These are phyloP conservation scores for Lycaon pictus DNA, from an alignment of 2,113 vertebrate species.

Conservation along the genomic window DNA sequence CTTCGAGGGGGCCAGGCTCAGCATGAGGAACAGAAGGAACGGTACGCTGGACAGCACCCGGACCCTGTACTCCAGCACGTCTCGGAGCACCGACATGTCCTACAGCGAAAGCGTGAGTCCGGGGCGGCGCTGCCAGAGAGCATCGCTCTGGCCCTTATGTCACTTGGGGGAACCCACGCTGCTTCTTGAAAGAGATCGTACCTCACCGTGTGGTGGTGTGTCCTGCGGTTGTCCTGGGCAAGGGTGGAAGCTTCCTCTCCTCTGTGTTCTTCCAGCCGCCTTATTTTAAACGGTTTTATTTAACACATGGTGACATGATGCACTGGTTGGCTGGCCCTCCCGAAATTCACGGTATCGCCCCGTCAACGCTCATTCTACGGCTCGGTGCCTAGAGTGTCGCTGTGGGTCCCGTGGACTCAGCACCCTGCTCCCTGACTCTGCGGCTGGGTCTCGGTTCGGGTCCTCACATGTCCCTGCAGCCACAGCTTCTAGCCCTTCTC, in stretches of 20 bases:
- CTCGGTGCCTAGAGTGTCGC: fast-evolving
- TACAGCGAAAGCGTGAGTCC: conserved; percentile 82
- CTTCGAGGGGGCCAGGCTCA: conserved; percentile 64
- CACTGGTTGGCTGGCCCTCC: background rate
- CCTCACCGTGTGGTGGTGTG: fast-evolving
- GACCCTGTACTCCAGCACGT: conserved; percentile 83
- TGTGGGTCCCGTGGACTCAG: no score
- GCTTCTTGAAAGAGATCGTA: background rate
- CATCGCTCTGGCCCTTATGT: fast-evolving
- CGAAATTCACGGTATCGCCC: background rate
- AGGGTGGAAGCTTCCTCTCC: background rate
- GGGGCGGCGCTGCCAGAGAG: fast-evolving
- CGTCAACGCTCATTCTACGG: fast-evolving
- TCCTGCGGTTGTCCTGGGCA: background rate
- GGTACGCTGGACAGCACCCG: conserved; percentile 80
- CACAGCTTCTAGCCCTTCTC: background rate
- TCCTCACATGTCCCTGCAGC: background rate
- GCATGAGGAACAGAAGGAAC: conserved; percentile 79
- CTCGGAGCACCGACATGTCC: conserved; percentile 83
- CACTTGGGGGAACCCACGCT: background rate
- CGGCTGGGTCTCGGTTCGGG: fast-evolving
- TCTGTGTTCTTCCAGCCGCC: background rate
- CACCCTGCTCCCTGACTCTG: fast-evolving
- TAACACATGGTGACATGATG: background rate
- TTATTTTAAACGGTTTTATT: background rate